Base-by-base conservation (phyloP, 2,113 vertebrate species). In the Leiothrix lutea region DNA sequence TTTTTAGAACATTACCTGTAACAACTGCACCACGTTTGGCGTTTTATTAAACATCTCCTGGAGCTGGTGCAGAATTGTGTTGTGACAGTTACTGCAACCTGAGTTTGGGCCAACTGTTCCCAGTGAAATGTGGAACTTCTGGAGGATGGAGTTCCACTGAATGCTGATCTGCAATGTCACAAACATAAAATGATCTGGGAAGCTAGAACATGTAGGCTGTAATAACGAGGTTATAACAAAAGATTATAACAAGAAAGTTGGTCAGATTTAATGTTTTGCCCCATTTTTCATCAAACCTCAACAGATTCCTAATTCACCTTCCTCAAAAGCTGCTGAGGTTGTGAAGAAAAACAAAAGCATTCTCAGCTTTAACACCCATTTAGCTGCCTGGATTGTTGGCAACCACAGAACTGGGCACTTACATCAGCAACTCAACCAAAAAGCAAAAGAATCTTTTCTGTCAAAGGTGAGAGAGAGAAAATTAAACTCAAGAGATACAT, bases 41-140 rank as follows among this genome's bases (percentile, higher is more conserved):
- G 97, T 98, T 98, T 99, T 99, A 97, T 99, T 99, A 97, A 99
- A 99, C 99, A 99, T 99, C 96, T 99, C 99, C 96, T 99, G 99
- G 73, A 99, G 98, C 97, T 99, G 99, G 96, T 99, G 99, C 62
- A 99, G 99, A 97, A 99, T 99, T 83, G 99, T 99, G 97, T 99
- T 99, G 94, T 99, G 99, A 98, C 99, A 99, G 97, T 99, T 99
- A 97, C 99, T 99, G 96, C 99, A 99, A 97, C 99, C 99, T 64
- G 99, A 99, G 97, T 99, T 99, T 48, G 99, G 99, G 54, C 99
- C 99, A 95, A 99, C 99, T 18, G 99, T 99, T 95, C 99, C 99
- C 94, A 99, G 98, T 57, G 99, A 98, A 62, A 99, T 99, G 94
- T 99, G 99, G 97, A 99, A 99, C 79, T 99, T 99, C 48, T 99